A percentile compares a stretch with the other conserved stretches of the same genome.
Evolutionary conservation across 2,113 vertebrate species (phyloP).

Genomic region (Ancistrus triradiatus): DNA sequence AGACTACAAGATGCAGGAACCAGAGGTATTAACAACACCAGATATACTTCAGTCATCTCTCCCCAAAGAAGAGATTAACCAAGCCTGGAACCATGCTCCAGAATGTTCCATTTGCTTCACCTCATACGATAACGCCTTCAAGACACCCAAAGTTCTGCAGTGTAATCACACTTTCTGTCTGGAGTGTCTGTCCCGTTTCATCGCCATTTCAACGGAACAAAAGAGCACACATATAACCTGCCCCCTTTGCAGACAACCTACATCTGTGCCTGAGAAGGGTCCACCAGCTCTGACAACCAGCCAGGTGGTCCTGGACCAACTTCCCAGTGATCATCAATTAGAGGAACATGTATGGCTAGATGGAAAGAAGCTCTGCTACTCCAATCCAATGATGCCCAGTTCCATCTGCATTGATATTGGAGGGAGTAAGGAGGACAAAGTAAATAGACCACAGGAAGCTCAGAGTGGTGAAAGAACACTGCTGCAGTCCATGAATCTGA

Average conservation of each 20-base stretch:
- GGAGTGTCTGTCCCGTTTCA: constrained; percentile 87
- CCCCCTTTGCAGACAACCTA: constrained; percentile 75
- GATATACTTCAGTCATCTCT: not conserved
- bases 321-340: constrained; percentile 65
- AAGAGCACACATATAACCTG: constrained; percentile 67
- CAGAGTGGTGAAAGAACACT: not conserved
- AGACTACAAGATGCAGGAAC: constrained; percentile 26
- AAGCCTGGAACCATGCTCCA: constrained; percentile 53
- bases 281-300: constrained; percentile 71
- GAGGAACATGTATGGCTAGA: constrained; percentile 76
- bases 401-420: constrained; percentile 67
- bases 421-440: constrained; percentile 59
- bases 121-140: constrained; percentile 90
- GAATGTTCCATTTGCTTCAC: constrained; percentile 96
- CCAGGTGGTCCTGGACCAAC: constrained; percentile 67
- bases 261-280: constrained; percentile 66
- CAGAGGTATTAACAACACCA: not conserved
- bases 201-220: constrained; percentile 62
- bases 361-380: constrained; percentile 74
- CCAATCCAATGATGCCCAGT: constrained; percentile 34
- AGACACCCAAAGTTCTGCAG: constrained; percentile 84
- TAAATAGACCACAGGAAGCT: not conserved
- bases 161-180: constrained; percentile 92
- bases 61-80: constrained; percentile 31
- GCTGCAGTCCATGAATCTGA: constrained; percentile 51